A percentile compares a stretch with the other conserved stretches of the same genome.
These are phyloP conservation scores for Notolepis coatsorum DNA, from an alignment of 2,797 vertebrate species.

Conservation along the genomic window DNA sequence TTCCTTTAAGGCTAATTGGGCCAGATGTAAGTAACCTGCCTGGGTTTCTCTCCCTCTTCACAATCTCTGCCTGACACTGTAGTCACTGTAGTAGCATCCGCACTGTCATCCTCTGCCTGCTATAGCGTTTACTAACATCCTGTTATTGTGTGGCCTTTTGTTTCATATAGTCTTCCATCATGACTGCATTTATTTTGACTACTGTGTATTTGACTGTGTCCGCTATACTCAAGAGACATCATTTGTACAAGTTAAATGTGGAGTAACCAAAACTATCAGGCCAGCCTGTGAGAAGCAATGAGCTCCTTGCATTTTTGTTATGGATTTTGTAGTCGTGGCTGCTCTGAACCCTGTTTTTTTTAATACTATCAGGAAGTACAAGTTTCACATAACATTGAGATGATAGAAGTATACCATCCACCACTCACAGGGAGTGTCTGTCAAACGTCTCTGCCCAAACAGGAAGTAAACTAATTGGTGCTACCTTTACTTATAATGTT, in stretches of 20 bases:
- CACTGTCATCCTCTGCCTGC: slow-evolving; percentile 30
- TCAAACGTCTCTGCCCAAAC: too few relatives aligned
- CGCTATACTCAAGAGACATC: slow-evolving; percentile 24
- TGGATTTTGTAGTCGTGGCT: too few relatives aligned
- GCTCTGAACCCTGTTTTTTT: too few relatives aligned
- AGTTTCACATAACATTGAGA: too few relatives aligned
- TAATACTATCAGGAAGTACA: too few relatives aligned
- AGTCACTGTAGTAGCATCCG: slow-evolving; percentile 13
- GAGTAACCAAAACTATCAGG: too few relatives aligned
- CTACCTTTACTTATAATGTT: too few relatives aligned
- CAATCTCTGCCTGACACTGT: slow-evolving; percentile 34
- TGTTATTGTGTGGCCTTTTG: slow-evolving; percentile 71
- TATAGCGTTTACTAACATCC: slow-evolving; percentile 77
- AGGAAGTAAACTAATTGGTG: too few relatives aligned
- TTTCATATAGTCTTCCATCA: slow-evolving; percentile 41
- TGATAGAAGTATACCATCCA: too few relatives aligned
- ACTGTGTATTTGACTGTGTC: slow-evolving; percentile 17
- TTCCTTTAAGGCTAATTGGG: too few relatives aligned
- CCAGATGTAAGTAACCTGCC: slow-evolving; percentile 38
- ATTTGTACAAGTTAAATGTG: slow-evolving; percentile 14
- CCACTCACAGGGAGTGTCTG: neutral
- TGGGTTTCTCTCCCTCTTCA: slow-evolving; percentile 42
- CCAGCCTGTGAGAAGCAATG: too few relatives aligned
- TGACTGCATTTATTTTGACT: neutral
- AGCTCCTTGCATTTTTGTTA: too few relatives aligned